phyloP scores from a whole-genome alignment of 1,140 invertebrate species.

The Ostrea denselamellosa region DNA sequence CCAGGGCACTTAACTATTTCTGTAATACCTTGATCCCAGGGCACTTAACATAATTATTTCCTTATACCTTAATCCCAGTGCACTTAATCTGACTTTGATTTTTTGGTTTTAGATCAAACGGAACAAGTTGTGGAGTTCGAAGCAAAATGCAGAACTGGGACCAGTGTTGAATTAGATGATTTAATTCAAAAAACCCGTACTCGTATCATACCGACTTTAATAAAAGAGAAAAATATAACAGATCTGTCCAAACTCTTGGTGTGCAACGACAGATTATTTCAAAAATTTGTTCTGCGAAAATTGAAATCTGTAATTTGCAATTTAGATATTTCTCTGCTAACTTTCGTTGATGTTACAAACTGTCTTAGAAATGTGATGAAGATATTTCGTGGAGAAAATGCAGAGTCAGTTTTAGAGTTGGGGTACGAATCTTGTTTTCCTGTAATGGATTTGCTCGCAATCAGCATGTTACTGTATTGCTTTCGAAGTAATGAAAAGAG shows the following conservation, averaged over 20 bases:
- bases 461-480: neutral
- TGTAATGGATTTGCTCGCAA: neutral
- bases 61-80: no score
- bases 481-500: slow-evolving; percentile 2
- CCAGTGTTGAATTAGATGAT: neutral
- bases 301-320: neutral
- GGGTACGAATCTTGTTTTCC: neutral
- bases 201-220: neutral
- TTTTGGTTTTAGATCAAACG: neutral
- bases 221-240: neutral
- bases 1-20: no score
- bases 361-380: neutral
- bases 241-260: neutral
- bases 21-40: no score
- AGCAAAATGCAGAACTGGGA: neutral
- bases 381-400: neutral
- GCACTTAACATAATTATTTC: no score
- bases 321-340: neutral
- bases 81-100: no score
- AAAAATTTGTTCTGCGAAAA: neutral
- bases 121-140: neutral
- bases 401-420: neutral
- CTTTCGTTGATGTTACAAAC: neutral
- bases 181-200: neutral
- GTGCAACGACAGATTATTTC: neutral